Base-by-base conservation (phyloP, 2,888 invertebrate species). In the Chloroclystis v-ata region DNA sequence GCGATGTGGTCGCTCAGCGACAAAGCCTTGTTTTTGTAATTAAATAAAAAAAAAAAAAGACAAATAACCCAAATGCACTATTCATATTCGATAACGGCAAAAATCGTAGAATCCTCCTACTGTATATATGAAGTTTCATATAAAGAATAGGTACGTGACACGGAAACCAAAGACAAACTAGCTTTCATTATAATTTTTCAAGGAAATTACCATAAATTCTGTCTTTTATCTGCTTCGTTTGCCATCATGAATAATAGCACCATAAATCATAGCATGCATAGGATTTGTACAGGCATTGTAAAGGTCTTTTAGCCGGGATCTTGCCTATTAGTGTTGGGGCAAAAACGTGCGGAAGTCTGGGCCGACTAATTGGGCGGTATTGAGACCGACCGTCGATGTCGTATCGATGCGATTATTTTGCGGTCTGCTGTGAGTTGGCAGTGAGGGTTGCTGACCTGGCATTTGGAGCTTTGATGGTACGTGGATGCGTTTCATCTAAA, bases 301-400 rank as follows among this genome's bases (percentile, higher is more conserved):
- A 79, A 79, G 56, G 70, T 64, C 64, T 66, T 65, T 54, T 57
- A 63, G 57, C 56, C 60, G 67, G 73, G 75, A 77, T 74, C 77
- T 76, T 74, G 80, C 80, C 80, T 79, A 81, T 81, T 82, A 80
- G 81, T 70, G 79, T 72, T 67, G 65, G 74, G 71, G 79, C 79
- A 81, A 81, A 82, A 81, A 78, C 83, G 83, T 82, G 82, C 82
- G 81, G 82, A 82, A 82, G 80, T 80, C 76, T 73, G 73, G 59
- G 60, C 67, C 63, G 75, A 78, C 82, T 83, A 83, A 83, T 82
- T 83, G 82, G 82, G 69, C 71, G 64, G 76, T 76, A 82, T 80
- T 82, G 81, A 82, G 78, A 76, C 78, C 73, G 65, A 59, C 62
- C 60, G 63, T 67, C 67, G 67, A 63, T 61, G 63, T 67, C 66